Percentiles rank a stretch among this genome's conserved stretches.
Conservation (phyloP, 2,888 invertebrate genomes). For the Spilosoma lubricipeda region DNA sequence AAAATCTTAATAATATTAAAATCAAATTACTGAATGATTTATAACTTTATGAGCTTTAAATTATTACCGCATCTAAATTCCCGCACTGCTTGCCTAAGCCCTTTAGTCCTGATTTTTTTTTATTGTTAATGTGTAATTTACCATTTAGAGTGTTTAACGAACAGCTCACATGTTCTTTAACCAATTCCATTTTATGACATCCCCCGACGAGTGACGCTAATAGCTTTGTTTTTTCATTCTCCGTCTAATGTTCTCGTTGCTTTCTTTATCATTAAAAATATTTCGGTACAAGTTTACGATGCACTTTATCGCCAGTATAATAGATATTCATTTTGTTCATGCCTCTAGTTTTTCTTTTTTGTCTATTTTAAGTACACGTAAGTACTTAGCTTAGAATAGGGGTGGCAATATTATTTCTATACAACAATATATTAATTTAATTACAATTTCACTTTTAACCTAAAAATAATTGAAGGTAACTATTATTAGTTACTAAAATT, state of each 20-base stretch:
- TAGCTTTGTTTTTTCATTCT: not conserved
- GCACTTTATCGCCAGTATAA: conserved; percentile 26
- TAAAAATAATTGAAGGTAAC: not conserved
- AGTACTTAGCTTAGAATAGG: conserved; percentile 31
- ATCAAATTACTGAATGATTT: not conserved
- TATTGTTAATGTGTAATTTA: not conserved
- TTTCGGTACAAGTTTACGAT: conserved; percentile 32
- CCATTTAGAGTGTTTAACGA: not conserved
- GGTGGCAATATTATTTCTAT: conserved; percentile 21
- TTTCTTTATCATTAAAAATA: conserved; percentile 9
- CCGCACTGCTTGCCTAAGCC: not conserved
- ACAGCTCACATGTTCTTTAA: conserved; percentile 32
- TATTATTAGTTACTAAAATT: not conserved
- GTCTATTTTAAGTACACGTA: conserved; percentile 35
- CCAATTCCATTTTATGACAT: conserved; percentile 24
- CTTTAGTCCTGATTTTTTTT: not conserved
- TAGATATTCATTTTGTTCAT: conserved; percentile 8
- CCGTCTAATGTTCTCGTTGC: not conserved
- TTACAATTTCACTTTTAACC: not conserved
- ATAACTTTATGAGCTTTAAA: not conserved
- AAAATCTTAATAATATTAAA: not conserved
- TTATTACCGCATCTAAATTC: not conserved
- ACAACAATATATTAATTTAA: not conserved
- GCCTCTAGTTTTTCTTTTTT: conserved; percentile 33
- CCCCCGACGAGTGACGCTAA: conserved; percentile 2